Conservation (phyloP, 2,888 invertebrate genomes). For the Nudaria mundana region DNA sequence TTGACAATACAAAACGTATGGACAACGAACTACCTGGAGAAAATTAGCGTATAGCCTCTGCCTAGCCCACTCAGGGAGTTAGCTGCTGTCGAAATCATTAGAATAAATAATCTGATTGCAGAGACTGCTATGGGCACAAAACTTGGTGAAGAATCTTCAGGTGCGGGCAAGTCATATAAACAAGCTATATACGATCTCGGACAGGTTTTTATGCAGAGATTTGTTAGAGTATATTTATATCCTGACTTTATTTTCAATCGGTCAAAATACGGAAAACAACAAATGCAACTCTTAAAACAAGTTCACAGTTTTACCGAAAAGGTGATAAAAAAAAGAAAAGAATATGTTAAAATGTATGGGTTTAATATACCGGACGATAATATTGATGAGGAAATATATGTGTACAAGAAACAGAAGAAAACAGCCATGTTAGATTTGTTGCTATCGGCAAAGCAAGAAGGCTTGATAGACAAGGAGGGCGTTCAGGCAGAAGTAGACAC, state of each 20-base stretch:
- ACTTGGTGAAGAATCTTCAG: conserved; percentile 62
- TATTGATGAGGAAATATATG: conserved; percentile 31
- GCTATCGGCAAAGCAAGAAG: conserved; percentile 68
- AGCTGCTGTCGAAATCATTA: too few relatives aligned
- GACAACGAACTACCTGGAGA: too few relatives aligned
- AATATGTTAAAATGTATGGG: conserved; percentile 19
- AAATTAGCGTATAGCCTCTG: too few relatives aligned
- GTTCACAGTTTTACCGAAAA: conserved; percentile 62
- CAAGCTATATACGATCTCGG: conserved; percentile 75
- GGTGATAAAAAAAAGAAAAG: conserved; percentile 53
- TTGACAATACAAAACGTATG: too few relatives aligned
- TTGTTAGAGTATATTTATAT: conserved; percentile 80
- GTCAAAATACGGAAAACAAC: conserved; percentile 68
- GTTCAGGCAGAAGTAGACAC: conserved; percentile 84
- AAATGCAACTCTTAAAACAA: conserved; percentile 54
- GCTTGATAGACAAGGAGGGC: conserved; percentile 71
- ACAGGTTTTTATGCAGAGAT: conserved; percentile 50
- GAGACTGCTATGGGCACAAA: conserved; percentile 86
- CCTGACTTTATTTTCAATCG: conserved; percentile 75
- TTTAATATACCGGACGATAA: conserved; percentile 9
- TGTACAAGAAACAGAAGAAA: conserved; percentile 62
- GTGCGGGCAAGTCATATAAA: conserved; percentile 72
- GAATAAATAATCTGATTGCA: conserved; percentile 31
- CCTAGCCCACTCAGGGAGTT: too few relatives aligned
- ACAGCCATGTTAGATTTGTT: conserved; percentile 81